Percentiles rank a stretch among this genome's conserved stretches.
phyloP scores from a whole-genome alignment of 1,140 invertebrate species.

The Venturia canescens region DNA sequence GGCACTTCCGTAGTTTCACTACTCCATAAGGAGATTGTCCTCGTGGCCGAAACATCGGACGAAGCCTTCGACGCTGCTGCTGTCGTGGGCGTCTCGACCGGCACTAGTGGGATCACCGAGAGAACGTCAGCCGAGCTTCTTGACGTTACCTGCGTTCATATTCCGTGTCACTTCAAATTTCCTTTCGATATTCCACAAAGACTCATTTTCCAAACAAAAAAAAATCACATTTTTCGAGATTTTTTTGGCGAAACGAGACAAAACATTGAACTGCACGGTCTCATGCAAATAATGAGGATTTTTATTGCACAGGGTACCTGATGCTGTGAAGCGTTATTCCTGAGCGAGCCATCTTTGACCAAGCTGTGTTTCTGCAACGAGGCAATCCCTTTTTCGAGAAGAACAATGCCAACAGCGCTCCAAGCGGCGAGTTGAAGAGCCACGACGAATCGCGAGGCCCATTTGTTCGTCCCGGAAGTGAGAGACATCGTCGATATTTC shows the following conservation, averaged over 20 bases:
- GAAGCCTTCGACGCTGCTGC: background rate
- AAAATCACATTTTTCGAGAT: too few species aligned
- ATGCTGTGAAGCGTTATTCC: background rate
- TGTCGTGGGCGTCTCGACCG: background rate
- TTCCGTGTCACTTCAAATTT: background rate
- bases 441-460: conserved; percentile 64
- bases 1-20: conserved; percentile 2
- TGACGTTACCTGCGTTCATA: background rate
- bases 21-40: background rate
- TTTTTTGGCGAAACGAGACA: background rate
- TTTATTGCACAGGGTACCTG: background rate
- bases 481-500: conserved; percentile 57
- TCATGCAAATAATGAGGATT: background rate
- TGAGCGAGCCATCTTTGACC: background rate
- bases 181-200: too few species aligned
- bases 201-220: too few species aligned
- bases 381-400: conserved; percentile 62
- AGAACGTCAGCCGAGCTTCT: background rate
- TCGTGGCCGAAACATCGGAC: background rate
- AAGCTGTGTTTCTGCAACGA: conserved; percentile 50
- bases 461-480: conserved; percentile 61
- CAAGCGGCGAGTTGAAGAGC: conserved; percentile 64
- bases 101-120: conserved; percentile 8
- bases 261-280: too few species aligned
- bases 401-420: conserved; percentile 63